Conservation (phyloP, 1,140 invertebrate species). For the Ridgeia piscesae region DNA sequence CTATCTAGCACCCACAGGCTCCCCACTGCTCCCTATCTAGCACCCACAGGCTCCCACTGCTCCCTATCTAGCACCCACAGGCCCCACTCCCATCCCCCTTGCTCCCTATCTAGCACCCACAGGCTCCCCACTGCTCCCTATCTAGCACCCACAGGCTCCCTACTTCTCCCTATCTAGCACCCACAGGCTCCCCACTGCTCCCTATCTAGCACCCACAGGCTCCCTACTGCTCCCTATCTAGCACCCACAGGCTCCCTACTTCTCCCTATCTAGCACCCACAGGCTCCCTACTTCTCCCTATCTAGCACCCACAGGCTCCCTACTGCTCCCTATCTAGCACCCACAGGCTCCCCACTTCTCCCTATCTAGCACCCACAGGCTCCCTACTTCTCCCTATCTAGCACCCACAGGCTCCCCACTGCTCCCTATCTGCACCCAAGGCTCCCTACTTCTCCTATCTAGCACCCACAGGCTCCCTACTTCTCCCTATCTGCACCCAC, state of each 20-base stretch:
- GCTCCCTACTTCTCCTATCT: too few species aligned
- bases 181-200: background rate
- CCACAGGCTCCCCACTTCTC: background rate
- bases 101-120: background rate
- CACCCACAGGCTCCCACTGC: background rate
- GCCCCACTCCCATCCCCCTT: too few species aligned
- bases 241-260: background rate
- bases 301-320: background rate
- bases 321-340: slow-evolving; percentile 4
- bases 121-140: background rate
- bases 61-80: background rate
- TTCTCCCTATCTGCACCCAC: too few species aligned
- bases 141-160: background rate
- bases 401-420: background rate
- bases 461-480: too few species aligned
- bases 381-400: too few species aligned
- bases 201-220: background rate
- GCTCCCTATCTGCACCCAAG: too few species aligned
- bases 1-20: slow-evolving; percentile 52
- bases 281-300: too few species aligned
- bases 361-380: background rate
- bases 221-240: too few species aligned
- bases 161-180: slow-evolving; percentile 4
- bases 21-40: background rate
- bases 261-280: background rate